Conservation (phyloP, 2,113 vertebrate genomes). For the Ifrita kowaldi region DNA sequence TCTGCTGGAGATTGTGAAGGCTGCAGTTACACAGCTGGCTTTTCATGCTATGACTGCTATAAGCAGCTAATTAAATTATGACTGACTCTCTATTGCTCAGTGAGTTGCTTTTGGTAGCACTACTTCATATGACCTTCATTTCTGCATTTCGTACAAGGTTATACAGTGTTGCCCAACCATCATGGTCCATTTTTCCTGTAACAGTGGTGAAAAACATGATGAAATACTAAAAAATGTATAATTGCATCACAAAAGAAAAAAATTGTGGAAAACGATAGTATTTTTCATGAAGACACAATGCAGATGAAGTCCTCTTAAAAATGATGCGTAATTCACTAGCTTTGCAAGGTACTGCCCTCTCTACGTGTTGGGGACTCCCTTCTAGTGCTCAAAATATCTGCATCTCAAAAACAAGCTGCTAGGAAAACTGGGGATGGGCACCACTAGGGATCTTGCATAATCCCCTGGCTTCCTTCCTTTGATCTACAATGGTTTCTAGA, state of each 20-base stretch:
- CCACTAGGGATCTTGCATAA: background rate
- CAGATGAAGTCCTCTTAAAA: background rate
- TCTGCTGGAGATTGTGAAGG: constrained; percentile 7
- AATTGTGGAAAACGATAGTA: background rate
- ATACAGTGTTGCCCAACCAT: background rate
- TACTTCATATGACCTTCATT: background rate
- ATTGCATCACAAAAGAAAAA: background rate
- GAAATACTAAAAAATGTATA: background rate
- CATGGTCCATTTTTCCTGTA: background rate
- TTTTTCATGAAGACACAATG: background rate
- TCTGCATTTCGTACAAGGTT: background rate
- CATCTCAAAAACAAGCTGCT: background rate
- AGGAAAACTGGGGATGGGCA: background rate
- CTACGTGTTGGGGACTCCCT: background rate
- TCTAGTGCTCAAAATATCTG: background rate
- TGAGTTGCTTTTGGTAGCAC: background rate
- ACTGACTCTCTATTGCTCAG: background rate
- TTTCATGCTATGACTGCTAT: constrained; percentile 34
- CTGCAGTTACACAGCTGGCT: constrained; percentile 15
- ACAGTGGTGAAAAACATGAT: background rate
- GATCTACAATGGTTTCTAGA: background rate
- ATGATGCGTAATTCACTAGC: background rate
- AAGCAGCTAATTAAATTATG: constrained; percentile 60
- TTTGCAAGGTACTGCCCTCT: background rate
- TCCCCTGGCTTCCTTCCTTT: background rate